Evolutionary conservation across 2,797 vertebrate species (phyloP).

Genomic region (Knipowitschia caucasica): DNA sequence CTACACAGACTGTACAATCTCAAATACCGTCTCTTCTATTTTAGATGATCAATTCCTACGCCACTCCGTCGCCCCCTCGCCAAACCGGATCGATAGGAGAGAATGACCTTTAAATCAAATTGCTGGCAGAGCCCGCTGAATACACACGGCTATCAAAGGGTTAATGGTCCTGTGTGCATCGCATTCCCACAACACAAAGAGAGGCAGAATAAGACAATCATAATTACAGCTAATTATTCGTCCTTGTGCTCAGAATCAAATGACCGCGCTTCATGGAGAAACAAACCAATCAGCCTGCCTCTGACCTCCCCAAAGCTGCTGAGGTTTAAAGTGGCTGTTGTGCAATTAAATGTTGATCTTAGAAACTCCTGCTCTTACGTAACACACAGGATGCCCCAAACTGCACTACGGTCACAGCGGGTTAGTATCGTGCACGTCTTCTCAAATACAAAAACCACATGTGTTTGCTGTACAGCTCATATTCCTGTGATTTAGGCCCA

Average conservation of each 20-base stretch:
- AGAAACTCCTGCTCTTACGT: constrained; percentile 36
- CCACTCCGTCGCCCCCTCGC: constrained; percentile 71
- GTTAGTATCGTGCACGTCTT: no score
- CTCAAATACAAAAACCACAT: no score
- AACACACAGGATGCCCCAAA: constrained; percentile 23
- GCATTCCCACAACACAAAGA: constrained; percentile 19
- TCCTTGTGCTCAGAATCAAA: constrained; percentile 16
- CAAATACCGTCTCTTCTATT: constrained; percentile 73
- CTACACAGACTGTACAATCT: constrained; percentile 62
- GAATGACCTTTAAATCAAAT: constrained; percentile 84
- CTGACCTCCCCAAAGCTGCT: constrained; percentile 39
- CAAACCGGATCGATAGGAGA: constrained; percentile 78
- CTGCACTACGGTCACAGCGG: no score
- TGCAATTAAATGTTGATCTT: constrained; percentile 48
- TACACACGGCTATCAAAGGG: constrained; percentile 68
- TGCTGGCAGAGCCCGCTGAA: constrained; percentile 74
- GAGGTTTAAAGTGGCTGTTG: constrained; percentile 43
- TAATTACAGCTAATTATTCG: constrained; percentile 39
- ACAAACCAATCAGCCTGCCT: constrained; percentile 29
- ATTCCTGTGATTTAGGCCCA: constrained; percentile 1
- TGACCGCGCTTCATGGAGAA: background rate
- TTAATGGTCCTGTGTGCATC: constrained; percentile 59
- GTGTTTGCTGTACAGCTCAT: background rate
- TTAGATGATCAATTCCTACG: constrained; percentile 77
- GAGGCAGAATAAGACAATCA: constrained; percentile 38